Evolutionary conservation across 2,113 vertebrate genomes (phyloP).

Genomic region (Tetrao urogallus): DNA sequence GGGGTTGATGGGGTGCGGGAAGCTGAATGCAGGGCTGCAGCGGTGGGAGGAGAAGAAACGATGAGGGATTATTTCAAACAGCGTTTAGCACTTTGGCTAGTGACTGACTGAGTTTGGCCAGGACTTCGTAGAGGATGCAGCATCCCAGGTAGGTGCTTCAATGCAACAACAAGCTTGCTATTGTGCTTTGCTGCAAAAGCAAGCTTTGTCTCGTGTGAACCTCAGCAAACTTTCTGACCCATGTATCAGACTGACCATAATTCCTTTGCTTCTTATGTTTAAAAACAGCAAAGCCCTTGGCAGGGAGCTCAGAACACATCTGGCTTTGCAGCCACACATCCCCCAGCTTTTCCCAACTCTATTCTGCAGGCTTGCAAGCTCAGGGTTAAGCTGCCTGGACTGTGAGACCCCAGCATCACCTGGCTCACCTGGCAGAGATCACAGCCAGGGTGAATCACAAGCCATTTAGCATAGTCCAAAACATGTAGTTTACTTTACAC

Average conservation of each 20-base stretch:
- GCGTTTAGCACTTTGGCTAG: neutral
- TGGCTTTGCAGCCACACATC: neutral
- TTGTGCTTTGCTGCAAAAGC: neutral
- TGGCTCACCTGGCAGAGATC: constrained; percentile 38
- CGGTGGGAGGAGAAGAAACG: neutral
- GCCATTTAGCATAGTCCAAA: neutral
- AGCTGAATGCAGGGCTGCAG: constrained; percentile 92
- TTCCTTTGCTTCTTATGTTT: neutral
- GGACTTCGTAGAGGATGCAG: neutral
- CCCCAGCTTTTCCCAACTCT: neutral
- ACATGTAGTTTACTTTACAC: neutral
- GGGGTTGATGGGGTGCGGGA: constrained; percentile 94
- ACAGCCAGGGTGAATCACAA: neutral
- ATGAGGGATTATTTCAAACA: constrained; percentile 3
- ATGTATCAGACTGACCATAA: neutral
- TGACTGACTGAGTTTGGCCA: neutral
- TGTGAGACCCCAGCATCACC: neutral
- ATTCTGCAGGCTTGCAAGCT: neutral
- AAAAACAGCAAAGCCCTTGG: neutral
- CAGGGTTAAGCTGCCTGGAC: neutral
- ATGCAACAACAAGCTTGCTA: neutral
- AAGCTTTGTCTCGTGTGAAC: fast-evolving
- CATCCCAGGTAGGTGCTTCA: neutral
- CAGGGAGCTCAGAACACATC: neutral
- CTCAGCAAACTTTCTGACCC: neutral